Evolutionary conservation across 2,888 invertebrate genomes (phyloP).

Genomic region (Ashinkailepas kermadecensis): DNA sequence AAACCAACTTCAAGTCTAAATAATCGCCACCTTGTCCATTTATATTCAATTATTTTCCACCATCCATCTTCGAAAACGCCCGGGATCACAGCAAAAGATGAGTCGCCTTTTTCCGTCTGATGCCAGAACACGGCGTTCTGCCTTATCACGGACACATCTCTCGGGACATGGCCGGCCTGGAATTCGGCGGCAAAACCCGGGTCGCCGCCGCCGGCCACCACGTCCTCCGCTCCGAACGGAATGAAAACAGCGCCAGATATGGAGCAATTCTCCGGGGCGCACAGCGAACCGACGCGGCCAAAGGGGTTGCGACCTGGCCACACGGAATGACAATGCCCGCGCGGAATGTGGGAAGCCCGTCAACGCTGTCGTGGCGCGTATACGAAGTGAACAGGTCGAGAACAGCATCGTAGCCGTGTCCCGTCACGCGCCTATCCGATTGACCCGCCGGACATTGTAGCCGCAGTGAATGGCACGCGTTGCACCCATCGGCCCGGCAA

Average conservation of each 20-base stretch:
- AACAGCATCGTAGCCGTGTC: too few relatives aligned
- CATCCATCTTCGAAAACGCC: slow-evolving; percentile 5
- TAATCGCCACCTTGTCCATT: slow-evolving; percentile 20
- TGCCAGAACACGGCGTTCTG: slow-evolving; percentile 1
- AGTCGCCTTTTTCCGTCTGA: background rate
- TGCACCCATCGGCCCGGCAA: too few relatives aligned
- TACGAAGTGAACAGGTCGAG: too few relatives aligned
- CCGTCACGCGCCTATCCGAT: too few relatives aligned
- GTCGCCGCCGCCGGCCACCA: background rate
- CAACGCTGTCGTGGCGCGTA: background rate
- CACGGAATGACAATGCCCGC: background rate
- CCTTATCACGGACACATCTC: slow-evolving; percentile 19
- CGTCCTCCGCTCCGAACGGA: background rate
- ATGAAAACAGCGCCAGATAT: background rate
- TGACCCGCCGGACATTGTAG: too few relatives aligned
- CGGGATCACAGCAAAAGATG: background rate
- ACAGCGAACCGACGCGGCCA: background rate
- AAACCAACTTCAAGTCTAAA: slow-evolving; percentile 19
- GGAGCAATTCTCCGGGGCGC: background rate
- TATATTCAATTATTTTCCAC: slow-evolving; percentile 6
- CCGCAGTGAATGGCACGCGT: too few relatives aligned
- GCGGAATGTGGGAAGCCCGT: background rate
- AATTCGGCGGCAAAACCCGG: background rate
- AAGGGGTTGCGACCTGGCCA: background rate
- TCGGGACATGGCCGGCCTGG: background rate